Base-by-base conservation (phyloP, 2,888 invertebrate species). In the Agonopterix subpropinquella region DNA sequence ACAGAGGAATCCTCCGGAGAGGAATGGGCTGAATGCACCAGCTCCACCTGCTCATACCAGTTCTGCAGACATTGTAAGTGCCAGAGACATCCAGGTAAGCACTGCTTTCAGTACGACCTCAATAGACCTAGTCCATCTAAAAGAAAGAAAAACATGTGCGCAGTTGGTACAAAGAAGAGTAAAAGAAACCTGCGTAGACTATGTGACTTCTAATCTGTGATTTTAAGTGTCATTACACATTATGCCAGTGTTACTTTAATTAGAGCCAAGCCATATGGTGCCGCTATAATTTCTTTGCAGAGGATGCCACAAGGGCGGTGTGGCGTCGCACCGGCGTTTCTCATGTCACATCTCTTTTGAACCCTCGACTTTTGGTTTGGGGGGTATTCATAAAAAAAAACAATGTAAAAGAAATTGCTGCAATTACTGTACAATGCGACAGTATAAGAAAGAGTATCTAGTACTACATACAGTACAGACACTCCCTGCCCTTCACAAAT, bases 1-100 rank as follows among this genome's bases (percentile, higher is more conserved):
- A 82, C 78, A 44, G 67, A 76, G 52, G 84, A 85, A 57, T 45
- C 54, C 36, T 62, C 73, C 39, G 87, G 84, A 50, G 90, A 90
- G 72, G 80, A 88, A 64, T 90, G 90, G 90, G 86, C 82, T 47
- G 84, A 89, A 67, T 91, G 91, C 67, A 84, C 83, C 56, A 83
- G 82, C 64, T 58, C 55, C 50, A 77, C 78, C 58, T 90, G 90
- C 72, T 67, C 81, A 43, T 86, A 84, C 73, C 80, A 87, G 66
- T 91, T 89, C 69, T 90, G 90, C 69, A 84, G 77, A 58, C 77
- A 79, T 66, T 90, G 89, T 64, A 80, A 72, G 50, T 80, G 79
- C 56, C 71, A 69, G 47, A 68, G 81, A 56, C 88, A 87, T 62
- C 77, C 81, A 61, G 77, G 78, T 68, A 83, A 74, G 67, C 77